Evolutionary conservation across 1,140 invertebrate species (phyloP).

Genomic region (Rhagoletis pomonella): DNA sequence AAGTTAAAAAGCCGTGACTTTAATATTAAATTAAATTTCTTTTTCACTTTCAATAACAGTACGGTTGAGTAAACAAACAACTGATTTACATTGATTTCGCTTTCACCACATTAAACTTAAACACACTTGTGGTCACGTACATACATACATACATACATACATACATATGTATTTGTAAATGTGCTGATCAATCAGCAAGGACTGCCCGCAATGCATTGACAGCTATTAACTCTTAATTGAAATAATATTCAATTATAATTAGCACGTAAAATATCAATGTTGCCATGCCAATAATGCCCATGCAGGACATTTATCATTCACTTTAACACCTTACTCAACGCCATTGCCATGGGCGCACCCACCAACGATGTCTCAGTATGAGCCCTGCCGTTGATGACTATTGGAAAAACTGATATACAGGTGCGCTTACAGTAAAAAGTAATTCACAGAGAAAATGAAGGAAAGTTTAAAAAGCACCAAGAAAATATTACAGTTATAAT

Average conservation of each 20-base stretch:
- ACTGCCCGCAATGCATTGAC: background rate
- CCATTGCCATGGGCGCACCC: no score
- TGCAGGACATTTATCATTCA: background rate
- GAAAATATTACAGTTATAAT: no score
- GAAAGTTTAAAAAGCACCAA: no score
- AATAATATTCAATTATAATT: conserved; percentile 40
- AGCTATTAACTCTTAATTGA: conserved; percentile 35
- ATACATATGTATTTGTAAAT: background rate
- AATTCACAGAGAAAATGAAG: no score
- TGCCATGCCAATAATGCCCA: background rate
- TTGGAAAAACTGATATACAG: no score
- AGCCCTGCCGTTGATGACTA: no score
- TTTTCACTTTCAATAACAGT: no score
- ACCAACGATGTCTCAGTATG: no score
- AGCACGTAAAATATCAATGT: background rate
- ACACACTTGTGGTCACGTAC: background rate
- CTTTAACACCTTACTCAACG: background rate
- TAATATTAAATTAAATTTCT: no score
- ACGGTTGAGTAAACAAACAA: no score
- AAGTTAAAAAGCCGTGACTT: no score
- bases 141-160: background rate
- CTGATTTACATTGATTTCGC: background rate
- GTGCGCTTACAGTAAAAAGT: no score
- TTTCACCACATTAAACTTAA: background rate
- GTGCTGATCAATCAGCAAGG: background rate